Evolutionary conservation across 2,113 vertebrate species (phyloP), one percentile per base, ranked within the genome.

Genomic region (Heterotilapia buettikoferi): DNA sequence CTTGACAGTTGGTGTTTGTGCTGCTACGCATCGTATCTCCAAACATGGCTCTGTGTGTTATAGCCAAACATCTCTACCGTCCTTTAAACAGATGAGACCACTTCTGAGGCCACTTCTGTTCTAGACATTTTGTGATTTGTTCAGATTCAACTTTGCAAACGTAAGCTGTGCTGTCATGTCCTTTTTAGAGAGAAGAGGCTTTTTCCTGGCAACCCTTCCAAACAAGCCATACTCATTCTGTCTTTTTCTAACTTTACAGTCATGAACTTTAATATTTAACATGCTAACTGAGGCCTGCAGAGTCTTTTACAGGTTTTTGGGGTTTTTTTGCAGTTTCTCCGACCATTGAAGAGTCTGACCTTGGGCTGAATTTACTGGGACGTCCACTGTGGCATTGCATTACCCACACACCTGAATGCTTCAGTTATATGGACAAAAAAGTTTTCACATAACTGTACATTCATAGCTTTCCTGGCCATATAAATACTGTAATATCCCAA

Each of bases 291-390:
- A 40, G 36, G 36, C 63, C 7, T 68, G 36, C 36, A 68, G 63
- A 40, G 33, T 40, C 12, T 68, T 68, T 63, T 12, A 31, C 38
- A 12, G 43, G 3, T 11, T 40, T 38, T 4, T 9, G 5, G 0
- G 0, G 0, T 1, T 31, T 10, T 66, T 66, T 66, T 66, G 63
- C 33, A 40, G 36, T 68, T 68, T 68, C 63, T 68, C 63, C 9
- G 0, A 68, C 19, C 63, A 68, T 68, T 68, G 63, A 21, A 68
- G 11, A 38, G 63, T 40, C 63, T 68, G 36, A 68, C 11, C 36
- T 9, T 40, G 19, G 63, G 19, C 19, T 68, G 19, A 68, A 68
- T 40, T 68, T 68, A 21, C 63, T 68, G 63, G 63, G 63, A 68
- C 3, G 4, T 40, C 63, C 63, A 40, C 63, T 71, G 36, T 24